Evolutionary conservation across 2,797 vertebrate species (phyloP).

Genomic region (Poecilia wingei): DNA sequence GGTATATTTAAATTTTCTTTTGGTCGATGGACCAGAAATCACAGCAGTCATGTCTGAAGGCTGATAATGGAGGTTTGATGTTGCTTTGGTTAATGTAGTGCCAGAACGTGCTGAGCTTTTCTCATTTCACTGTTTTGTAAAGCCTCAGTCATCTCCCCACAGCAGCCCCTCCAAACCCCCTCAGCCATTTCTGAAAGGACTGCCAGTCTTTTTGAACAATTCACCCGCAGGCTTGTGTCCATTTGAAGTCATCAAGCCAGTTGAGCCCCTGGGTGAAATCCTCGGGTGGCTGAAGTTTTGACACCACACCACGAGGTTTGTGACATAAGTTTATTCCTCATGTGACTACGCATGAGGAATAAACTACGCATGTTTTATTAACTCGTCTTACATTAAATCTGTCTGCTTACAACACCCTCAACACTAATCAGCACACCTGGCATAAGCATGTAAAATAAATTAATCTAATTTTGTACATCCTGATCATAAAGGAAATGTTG

Average conservation of each 20-base stretch:
- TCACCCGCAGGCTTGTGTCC: neutral
- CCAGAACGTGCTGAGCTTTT: neutral
- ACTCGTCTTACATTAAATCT: neutral
- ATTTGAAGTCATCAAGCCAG: slow-evolving; percentile 7
- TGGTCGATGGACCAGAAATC: neutral
- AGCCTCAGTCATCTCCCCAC: neutral
- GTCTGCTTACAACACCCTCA: neutral
- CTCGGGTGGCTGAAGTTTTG: neutral
- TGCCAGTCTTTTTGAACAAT: neutral
- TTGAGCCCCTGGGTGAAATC: slow-evolving; percentile 1
- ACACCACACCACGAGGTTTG: neutral
- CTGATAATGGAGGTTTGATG: neutral
- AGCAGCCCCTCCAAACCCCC: neutral
- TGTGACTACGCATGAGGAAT: neutral
- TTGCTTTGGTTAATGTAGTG: neutral
- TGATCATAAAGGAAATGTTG: neutral
- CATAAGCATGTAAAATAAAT: neutral
- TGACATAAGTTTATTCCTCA: neutral
- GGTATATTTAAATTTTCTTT: neutral
- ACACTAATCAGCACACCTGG: neutral
- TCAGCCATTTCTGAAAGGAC: neutral
- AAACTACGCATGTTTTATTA: neutral
- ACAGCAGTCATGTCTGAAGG: neutral
- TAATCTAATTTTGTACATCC: neutral
- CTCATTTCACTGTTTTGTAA: neutral